phyloP scores from a whole-genome alignment of 2,888 invertebrate species.

The Trissolcus brochymenae region DNA sequence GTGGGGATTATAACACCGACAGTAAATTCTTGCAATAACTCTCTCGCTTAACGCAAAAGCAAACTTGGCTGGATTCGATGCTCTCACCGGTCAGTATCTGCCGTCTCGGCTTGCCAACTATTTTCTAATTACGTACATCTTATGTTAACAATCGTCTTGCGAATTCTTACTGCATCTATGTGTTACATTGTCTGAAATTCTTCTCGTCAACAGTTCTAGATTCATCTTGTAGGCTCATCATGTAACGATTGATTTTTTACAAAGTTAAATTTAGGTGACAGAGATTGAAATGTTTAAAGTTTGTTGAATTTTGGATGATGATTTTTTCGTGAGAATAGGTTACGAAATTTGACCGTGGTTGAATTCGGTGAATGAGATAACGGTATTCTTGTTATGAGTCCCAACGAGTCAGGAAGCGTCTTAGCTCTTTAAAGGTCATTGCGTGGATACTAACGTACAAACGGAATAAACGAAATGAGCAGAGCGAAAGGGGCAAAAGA shows the following conservation, averaged over 20 bases:
- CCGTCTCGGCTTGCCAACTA: slow-evolving; percentile 68
- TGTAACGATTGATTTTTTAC: too few relatives aligned
- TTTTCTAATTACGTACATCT: slow-evolving; percentile 63
- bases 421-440: slow-evolving; percentile 63
- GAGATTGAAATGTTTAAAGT: too few relatives aligned
- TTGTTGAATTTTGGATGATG: too few relatives aligned
- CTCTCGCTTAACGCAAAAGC: slow-evolving; percentile 63
- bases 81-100: slow-evolving; percentile 11
- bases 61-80: slow-evolving; percentile 64
- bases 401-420: slow-evolving; percentile 59
- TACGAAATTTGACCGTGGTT: too few relatives aligned
- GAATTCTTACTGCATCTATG: slow-evolving; percentile 27
- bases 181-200: not conserved
- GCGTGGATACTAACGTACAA: slow-evolving; percentile 57
- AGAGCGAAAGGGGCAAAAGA: slow-evolving; percentile 54
- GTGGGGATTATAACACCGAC: slow-evolving; percentile 63
- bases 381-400: slow-evolving; percentile 68
- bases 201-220: not conserved
- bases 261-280: too few relatives aligned
- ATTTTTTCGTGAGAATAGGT: too few relatives aligned
- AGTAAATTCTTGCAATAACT: slow-evolving; percentile 68
- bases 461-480: slow-evolving; percentile 41
- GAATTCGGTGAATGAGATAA: slow-evolving; percentile 36
- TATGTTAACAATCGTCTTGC: slow-evolving; percentile 68
- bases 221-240: too few relatives aligned